Percentiles rank a stretch among this genome's conserved stretches.
These are phyloP conservation scores for Lagenorhynchus albirostris DNA, from an alignment of 2,113 vertebrate species.

Conservation along the genomic window DNA sequence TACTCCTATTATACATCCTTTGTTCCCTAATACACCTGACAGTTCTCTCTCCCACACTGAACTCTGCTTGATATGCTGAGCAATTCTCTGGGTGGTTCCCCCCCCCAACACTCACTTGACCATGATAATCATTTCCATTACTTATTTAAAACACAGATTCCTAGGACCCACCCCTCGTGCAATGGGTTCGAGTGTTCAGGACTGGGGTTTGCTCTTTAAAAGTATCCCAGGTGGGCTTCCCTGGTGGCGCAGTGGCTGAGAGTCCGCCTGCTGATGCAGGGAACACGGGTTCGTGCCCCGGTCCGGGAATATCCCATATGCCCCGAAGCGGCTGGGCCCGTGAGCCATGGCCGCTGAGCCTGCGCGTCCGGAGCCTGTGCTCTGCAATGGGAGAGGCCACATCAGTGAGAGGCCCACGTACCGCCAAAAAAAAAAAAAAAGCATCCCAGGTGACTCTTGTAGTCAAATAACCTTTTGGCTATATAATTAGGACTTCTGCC, in stretches of 20 bases:
- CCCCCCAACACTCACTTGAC: neutral
- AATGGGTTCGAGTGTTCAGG: neutral
- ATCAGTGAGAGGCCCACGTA: too few species aligned
- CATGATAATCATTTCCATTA: neutral
- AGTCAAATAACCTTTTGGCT: neutral
- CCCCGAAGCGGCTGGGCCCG: too few species aligned
- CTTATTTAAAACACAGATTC: neutral
- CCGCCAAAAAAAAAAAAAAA: neutral
- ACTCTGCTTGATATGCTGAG: neutral
- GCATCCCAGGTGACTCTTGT: neutral
- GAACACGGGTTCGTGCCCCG: too few species aligned
- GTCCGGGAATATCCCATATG: too few species aligned
- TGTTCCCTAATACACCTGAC: neutral
- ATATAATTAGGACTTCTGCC: neutral
- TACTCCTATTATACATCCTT: neutral
- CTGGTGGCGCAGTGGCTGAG: too few species aligned
- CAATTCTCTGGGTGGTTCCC: neutral
- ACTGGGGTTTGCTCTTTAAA: neutral
- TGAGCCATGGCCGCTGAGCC: too few species aligned
- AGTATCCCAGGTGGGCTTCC: too few species aligned
- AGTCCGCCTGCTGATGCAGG: too few species aligned
- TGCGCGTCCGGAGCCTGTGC: too few species aligned
- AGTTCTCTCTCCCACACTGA: neutral
- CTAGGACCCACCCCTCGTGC: neutral
- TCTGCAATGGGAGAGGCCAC: too few species aligned